A percentile compares a stretch with the other conserved stretches of the same genome.
Evolutionary conservation across 1,140 invertebrate genomes (phyloP).

Genomic region (Drosophila gunungcola): DNA sequence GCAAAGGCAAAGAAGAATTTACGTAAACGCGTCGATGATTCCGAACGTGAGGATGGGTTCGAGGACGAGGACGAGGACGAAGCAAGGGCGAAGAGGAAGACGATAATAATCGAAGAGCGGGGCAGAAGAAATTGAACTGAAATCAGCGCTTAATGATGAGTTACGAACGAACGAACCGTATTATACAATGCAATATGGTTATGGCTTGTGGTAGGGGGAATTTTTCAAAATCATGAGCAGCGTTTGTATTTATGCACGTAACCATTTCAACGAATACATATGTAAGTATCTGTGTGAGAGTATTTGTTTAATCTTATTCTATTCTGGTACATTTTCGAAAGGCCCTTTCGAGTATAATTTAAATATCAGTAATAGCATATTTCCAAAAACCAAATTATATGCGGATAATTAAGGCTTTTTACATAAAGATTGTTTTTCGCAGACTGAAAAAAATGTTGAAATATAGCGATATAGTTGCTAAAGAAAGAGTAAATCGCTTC

Average conservation of each 20-base stretch:
- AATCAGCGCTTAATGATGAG: constrained; percentile 77
- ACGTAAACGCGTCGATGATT: constrained; percentile 55
- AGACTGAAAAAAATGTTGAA: too few relatives aligned
- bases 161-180: constrained; percentile 57
- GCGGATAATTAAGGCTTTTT: too few relatives aligned
- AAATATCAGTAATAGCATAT: too few relatives aligned
- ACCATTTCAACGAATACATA: not conserved
- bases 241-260: constrained; percentile 3
- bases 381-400: too few relatives aligned
- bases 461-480: too few relatives aligned
- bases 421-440: too few relatives aligned
- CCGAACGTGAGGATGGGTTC: constrained; percentile 24
- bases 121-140: constrained; percentile 69
- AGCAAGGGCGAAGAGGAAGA: constrained; percentile 18
- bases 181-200: constrained; percentile 62
- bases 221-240: not conserved
- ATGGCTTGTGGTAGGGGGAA: constrained; percentile 3
- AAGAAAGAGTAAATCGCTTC: too few relatives aligned
- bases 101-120: constrained; percentile 70
- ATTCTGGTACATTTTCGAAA: too few relatives aligned
- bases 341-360: too few relatives aligned
- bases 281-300: not conserved
- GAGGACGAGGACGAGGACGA: constrained; percentile 30
- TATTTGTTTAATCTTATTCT: not conserved
- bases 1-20: constrained; percentile 47